phyloP scores from a whole-genome alignment of 2,113 vertebrate genomes.

The Eidolon helvum region DNA sequence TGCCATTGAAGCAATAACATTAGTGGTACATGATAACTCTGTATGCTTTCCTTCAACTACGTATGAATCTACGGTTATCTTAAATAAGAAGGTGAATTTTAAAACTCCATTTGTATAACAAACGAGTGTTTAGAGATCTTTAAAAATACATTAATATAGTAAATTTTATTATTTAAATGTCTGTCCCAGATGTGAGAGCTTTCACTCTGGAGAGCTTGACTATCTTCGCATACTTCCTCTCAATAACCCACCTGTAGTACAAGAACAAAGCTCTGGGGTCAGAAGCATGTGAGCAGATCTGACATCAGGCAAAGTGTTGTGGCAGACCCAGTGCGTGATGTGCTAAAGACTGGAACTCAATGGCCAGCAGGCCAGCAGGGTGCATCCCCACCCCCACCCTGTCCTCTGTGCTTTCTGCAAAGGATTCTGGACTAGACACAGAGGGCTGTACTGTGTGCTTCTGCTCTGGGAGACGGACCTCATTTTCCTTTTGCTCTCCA shows the following conservation, averaged over 20 bases:
- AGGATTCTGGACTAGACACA: neutral
- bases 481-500: neutral
- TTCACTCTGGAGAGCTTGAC: neutral
- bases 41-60: neutral
- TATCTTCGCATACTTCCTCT: neutral
- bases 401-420: neutral
- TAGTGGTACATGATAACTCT: neutral
- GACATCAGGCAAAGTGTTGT: neutral
- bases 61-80: neutral
- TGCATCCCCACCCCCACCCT: rapidly evolving
- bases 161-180: neutral
- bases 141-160: neutral
- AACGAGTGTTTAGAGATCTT: neutral
- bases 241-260: neutral
- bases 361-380: no score
- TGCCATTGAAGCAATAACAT: neutral
- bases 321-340: neutral
- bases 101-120: neutral
- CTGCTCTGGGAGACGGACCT: rapidly evolving
- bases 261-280: neutral
- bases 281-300: neutral
- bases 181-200: neutral
- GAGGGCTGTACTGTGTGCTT: neutral
- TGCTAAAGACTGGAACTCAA: no score
- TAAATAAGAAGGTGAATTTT: neutral